Percentiles rank a stretch among this genome's conserved stretches.
These are phyloP conservation scores for Okapia johnstoni DNA, from an alignment of 2,113 vertebrate genomes.

Conservation along the genomic window DNA sequence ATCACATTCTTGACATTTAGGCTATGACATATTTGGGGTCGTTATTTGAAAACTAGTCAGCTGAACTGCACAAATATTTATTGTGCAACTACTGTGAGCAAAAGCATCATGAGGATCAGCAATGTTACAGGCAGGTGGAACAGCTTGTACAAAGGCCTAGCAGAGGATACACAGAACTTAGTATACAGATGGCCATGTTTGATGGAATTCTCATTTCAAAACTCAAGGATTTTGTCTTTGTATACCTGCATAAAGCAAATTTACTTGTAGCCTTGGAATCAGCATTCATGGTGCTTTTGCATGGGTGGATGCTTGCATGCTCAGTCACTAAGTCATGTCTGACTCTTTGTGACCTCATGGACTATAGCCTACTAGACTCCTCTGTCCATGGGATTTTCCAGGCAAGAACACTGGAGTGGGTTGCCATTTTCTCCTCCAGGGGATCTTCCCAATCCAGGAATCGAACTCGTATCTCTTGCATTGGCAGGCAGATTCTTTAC, in stretches of 20 bases:
- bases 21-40: neutral
- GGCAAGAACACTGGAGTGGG: no score
- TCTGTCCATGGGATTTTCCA: no score
- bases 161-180: neutral
- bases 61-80: neutral
- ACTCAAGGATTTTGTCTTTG: neutral
- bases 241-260: neutral
- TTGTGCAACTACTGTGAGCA: neutral
- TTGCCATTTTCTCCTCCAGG: neutral
- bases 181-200: neutral
- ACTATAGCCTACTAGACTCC: no score
- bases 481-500: neutral
- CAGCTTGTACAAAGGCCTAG: neutral
- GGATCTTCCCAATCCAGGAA: neutral
- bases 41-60: neutral
- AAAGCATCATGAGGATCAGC: no score
- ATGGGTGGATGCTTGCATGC: neutral
- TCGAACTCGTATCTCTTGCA: neutral
- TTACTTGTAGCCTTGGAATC: neutral
- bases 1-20: neutral
- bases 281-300: neutral
- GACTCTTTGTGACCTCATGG: neutral
- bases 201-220: neutral
- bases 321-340: neutral
- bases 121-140: neutral